Evolutionary conservation across 2,888 invertebrate genomes (phyloP), one percentile per base, ranked within the genome.

Genomic region (Molanna angustata): DNA sequence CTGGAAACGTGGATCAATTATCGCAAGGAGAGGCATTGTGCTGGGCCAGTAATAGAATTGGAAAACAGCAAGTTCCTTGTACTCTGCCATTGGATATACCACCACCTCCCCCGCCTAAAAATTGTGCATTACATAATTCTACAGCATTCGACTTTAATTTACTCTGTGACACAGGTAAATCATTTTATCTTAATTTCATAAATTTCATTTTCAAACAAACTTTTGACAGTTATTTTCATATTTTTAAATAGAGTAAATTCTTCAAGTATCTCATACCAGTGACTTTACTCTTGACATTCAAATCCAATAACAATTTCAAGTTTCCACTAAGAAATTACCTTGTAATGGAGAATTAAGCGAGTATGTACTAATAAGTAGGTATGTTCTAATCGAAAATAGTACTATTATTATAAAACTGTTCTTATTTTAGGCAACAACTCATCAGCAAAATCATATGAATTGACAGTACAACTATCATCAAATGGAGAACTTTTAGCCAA

Each of bases 11-110:
- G 3, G 41, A 39, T 16, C 43, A 48, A 11, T 43, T 37, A n/a
- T 14, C 39, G 7, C 42, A 32, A 11, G 50, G 49, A n/a, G 58
- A 56, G 21, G 58, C 52, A 9, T 46, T 58, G 3, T 58, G 58
- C 33, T 58, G 58, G 58, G 58, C 56, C 1, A 58, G 46, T 16
- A 58, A 58, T 33, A 35, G 41, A 31, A 49, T 58, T 6, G 58
- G 58, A 6, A 44, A 48, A 27, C 58, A 58, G 13, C 39, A 21
- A 2, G 31, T 35, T 18, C 58, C 58, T 4, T 58, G 58, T 18
- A n/a, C 42, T n/a, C 20, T 56, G 4, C 27, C 20, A 13, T 37
- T 58, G 6, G 33, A 35, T 2, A 33, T 47, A n/a, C 56, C 56
- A 2, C 22, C 48, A 2, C 56, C 58, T 3, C 48, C 54, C 1